phyloP scores from a whole-genome alignment of 2,113 vertebrate genomes.

The Cardinalis cardinalis region DNA sequence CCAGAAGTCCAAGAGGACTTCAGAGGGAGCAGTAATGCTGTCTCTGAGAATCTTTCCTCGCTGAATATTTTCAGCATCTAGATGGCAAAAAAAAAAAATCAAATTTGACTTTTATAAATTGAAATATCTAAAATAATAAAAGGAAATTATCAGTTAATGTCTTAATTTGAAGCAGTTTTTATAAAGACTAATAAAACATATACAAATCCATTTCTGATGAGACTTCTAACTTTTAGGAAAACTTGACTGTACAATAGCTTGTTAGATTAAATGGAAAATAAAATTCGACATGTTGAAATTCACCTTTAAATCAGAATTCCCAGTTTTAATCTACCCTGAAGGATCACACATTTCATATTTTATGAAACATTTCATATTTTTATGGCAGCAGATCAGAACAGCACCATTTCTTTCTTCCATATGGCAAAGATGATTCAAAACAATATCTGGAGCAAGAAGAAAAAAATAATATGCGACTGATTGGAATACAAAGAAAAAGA shows the following conservation, averaged over 20 bases:
- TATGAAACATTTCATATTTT: neutral
- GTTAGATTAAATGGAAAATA: neutral
- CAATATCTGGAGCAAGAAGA: neutral
- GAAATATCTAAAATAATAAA: neutral
- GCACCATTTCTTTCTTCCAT: neutral
- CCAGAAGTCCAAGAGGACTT: neutral
- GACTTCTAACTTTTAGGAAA: neutral
- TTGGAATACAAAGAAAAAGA: neutral
- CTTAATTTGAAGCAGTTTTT: neutral
- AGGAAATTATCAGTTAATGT: neutral
- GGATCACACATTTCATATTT: neutral
- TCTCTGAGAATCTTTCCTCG: neutral
- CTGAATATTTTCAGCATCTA: neutral
- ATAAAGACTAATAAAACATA: neutral
- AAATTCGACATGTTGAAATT: neutral
- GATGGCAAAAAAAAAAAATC: neutral
- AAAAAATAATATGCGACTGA: neutral
- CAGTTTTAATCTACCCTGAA: neutral
- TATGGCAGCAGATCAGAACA: conserved; percentile 7
- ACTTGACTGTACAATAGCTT: neutral
- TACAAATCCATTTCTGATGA: neutral
- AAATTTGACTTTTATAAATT: neutral
- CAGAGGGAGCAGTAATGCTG: rapidly evolving
- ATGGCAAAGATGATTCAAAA: neutral
- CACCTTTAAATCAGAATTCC: neutral